Base-by-base conservation (phyloP, 2,113 vertebrate species). In the Anser brachyrhynchus region DNA sequence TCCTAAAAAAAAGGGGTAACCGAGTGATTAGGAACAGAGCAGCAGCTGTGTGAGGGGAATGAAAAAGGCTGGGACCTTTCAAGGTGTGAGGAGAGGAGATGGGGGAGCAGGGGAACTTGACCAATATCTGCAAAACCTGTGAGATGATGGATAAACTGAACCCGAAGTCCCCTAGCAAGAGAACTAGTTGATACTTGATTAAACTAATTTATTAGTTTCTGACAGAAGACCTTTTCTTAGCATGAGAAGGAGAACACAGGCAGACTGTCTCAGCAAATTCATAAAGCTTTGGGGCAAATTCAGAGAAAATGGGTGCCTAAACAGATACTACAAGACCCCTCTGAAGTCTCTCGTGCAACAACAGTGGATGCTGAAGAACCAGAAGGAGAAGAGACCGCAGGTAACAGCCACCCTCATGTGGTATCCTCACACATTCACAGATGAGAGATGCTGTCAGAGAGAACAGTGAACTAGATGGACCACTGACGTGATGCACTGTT, bases 251-350 rank as follows among this genome's bases (percentile, higher is more conserved):
- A 76, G 43, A 13, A 51, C 19, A 21, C 11, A 77, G 35, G 64
- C 28, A 88, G 59, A 22, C 3, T 5, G 51, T 6, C 51, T 64
- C 35, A 71, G 33, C 31, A 66, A 83, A 46, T 66, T 39, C 16
- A 46, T 16, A 41, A 28, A 26, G 10, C 23, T 61, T 52, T 52
- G 7, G 23, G 51, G 23, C 13, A 52, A 52, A 52, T 52, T 52
- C 51, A 28, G 2, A 9, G 37, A 31, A 33, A 61, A 65, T 1
- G 0, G 23, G 23, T 3, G 1, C 22, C 14, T 6, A 9, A 58
- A 44, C 3, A 23, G 58, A 3, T 16, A 37, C 8, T 29, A n/a
- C 31, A 88, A 74, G 19, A 33, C 13, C 41, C 44, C 51, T 11
- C 44, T 1, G 0, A 72, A 73, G 25, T 31, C 28, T 92, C 18